A percentile compares a stretch with the other conserved stretches of the same genome.
These are phyloP conservation scores for Indicator indicator DNA, from an alignment of 2,113 vertebrate genomes.

Conservation along the genomic window DNA sequence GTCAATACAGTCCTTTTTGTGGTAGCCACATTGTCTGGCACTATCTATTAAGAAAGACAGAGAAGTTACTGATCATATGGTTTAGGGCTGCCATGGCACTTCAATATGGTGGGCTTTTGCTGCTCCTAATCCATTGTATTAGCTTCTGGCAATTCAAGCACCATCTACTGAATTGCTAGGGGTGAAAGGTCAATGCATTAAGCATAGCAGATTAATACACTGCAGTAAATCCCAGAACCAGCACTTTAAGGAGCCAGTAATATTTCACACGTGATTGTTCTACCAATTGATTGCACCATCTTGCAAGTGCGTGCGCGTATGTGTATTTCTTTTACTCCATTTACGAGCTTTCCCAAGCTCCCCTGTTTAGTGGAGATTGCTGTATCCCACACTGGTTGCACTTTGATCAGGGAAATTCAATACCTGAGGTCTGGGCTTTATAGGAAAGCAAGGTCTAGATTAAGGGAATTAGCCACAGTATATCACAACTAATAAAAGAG, in stretches of 20 bases:
- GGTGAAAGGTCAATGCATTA: slow-evolving; percentile 78
- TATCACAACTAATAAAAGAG: slow-evolving; percentile 78
- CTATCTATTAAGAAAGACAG: not conserved
- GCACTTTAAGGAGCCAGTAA: slow-evolving; percentile 64
- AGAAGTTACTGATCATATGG: not conserved
- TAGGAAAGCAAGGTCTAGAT: slow-evolving; percentile 77
- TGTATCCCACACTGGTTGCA: slow-evolving; percentile 63
- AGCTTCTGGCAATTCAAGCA: slow-evolving; percentile 73
- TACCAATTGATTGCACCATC: slow-evolving; percentile 58
- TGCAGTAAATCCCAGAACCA: slow-evolving; percentile 75
- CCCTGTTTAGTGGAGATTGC: slow-evolving; percentile 71
- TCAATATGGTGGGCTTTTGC: slow-evolving; percentile 47
- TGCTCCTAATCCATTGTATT: slow-evolving; percentile 74
- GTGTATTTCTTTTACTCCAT: slow-evolving; percentile 56
- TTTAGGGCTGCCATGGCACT: slow-evolving; percentile 27
- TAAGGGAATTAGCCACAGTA: slow-evolving; percentile 80
- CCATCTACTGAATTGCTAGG: slow-evolving; percentile 60
- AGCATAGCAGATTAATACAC: slow-evolving; percentile 76
- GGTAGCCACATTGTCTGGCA: slow-evolving; percentile 5
- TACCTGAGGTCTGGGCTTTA: slow-evolving; percentile 80
- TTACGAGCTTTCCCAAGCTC: slow-evolving; percentile 73
- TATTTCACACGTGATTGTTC: slow-evolving; percentile 75
- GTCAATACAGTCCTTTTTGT: not conserved
- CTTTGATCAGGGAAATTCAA: slow-evolving; percentile 82
- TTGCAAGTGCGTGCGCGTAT: slow-evolving; percentile 8